Base-by-base conservation (phyloP, 2,888 invertebrate genomes). In the Myopa testacea region DNA sequence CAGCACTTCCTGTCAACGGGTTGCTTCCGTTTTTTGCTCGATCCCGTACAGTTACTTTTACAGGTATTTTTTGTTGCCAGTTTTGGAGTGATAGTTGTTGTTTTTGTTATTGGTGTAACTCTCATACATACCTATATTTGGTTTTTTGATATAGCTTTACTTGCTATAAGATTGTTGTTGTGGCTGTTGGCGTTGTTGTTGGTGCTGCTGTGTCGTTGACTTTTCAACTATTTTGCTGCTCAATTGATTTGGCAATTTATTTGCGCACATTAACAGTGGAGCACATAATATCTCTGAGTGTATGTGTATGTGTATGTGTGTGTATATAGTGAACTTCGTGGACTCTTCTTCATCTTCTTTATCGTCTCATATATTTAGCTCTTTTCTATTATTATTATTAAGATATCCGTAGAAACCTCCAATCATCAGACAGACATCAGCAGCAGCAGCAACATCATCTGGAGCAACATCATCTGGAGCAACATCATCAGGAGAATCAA, bases 231-330 rank as follows among this genome's bases (percentile, higher is more conserved):
- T 84, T 86, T 87, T 86, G 85, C 84, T 84, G 84, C 86, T 86
- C 87, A 87, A 87, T 87, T 87, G 86, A 87, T 84, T 87, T 86
- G 84, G 83, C 83, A 85, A 86, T 86, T 87, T 86, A 86, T 86
- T 84, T 83, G 82, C 82, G 82, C 84, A 82, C 85, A 85, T 85
- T 85, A 84, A 80, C 80, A 73, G 50, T 75, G 75, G 26, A 78
- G 76, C 67, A 62, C 71, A 80, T 78, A 75, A 71, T 78, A 81
- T 77, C 81, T 72, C 80, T 82, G 80, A 79, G 83, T 80, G 73
- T 76, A 37, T 63, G 55, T 81, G 83, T 84, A 82, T 82, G 79
- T 82, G 26, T 70, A 34, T 37, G 62, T 62, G 62, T 62, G 62
- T n/a, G n/a, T 62, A 4, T 34, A 26, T n/a, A 45, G 0, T 45